Percentiles rank a stretch among this genome's conserved stretches.
Evolutionary conservation across 2,113 vertebrate species (phyloP).

Genomic region (Pseudolaguvia tuberculata): DNA sequence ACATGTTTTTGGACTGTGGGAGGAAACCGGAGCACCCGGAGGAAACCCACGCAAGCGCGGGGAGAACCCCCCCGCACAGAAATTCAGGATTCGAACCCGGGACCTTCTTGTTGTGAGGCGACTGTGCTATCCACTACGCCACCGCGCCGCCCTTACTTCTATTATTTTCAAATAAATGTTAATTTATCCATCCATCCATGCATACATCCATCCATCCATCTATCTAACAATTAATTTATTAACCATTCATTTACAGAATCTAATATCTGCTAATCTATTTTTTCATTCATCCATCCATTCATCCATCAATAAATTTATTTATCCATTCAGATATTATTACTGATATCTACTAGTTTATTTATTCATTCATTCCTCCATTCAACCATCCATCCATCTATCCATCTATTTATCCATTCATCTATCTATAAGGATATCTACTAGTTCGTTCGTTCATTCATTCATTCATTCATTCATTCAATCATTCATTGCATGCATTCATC

Average conservation of each 20-base stretch:
- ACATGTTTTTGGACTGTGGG: too few relatives aligned
- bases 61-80: too few relatives aligned
- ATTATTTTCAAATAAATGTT: too few relatives aligned
- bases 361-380: background rate
- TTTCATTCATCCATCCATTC: background rate
- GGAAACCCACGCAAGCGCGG: too few relatives aligned
- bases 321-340: background rate
- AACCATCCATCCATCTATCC: background rate
- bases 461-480: background rate
- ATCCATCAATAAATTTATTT: background rate
- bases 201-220: slow-evolving; percentile 3
- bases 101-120: too few relatives aligned
- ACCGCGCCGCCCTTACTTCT: too few relatives aligned
- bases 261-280: background rate
- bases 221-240: background rate
- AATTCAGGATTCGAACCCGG: too few relatives aligned
- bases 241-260: background rate
- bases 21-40: too few relatives aligned
- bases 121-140: too few relatives aligned
- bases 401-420: background rate
- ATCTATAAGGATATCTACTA: background rate
- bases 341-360: background rate
- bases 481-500: too few relatives aligned
- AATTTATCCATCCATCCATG: background rate
- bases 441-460: background rate